Conservation (phyloP, 2,888 invertebrate genomes). For the Torymus aiolomorphi region DNA sequence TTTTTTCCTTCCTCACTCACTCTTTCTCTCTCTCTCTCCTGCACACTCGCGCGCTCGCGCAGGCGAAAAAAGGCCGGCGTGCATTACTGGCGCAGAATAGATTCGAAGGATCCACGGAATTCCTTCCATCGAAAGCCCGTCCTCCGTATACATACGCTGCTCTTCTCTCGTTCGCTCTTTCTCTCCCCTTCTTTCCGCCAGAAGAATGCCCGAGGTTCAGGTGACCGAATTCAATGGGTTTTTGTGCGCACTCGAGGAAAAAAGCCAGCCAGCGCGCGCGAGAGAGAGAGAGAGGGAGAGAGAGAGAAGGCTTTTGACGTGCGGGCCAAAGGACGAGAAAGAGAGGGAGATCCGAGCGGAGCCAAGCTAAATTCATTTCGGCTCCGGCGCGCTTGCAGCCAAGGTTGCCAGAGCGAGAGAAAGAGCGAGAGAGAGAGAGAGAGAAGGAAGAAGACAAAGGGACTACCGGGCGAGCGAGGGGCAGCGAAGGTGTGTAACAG, state of each 20-base stretch:
- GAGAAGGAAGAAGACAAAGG: slow-evolving; percentile 1
- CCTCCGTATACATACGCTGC: neutral
- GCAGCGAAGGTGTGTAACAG: slow-evolving; percentile 43
- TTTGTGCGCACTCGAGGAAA: slow-evolving; percentile 44
- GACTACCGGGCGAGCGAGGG: neutral
- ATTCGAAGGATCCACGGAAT: slow-evolving; percentile 53
- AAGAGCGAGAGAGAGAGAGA: slow-evolving; percentile 2
- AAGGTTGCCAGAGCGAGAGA: neutral
- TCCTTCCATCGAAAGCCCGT: slow-evolving; percentile 31
- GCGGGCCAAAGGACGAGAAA: slow-evolving; percentile 40
- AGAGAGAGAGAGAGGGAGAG: slow-evolving; percentile 57
- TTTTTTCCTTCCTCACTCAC: slow-evolving; percentile 16
- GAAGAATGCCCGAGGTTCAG: slow-evolving; percentile 53
- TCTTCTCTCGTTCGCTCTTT: neutral
- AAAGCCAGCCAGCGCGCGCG: slow-evolving; percentile 20
- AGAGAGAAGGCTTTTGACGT: slow-evolving; percentile 29
- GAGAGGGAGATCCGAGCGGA: slow-evolving; percentile 31
- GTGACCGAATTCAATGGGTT: slow-evolving; percentile 58
- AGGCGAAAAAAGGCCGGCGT: slow-evolving; percentile 26
- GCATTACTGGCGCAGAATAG: slow-evolving; percentile 43
- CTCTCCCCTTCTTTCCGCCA: slow-evolving; percentile 17
- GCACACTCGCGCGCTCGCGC: neutral
- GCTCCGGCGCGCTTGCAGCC: slow-evolving; percentile 19
- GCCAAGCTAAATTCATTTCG: slow-evolving; percentile 47
- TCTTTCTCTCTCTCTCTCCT: neutral